Conservation (phyloP, 2,888 invertebrate genomes). For the Crioceris asparagi region DNA sequence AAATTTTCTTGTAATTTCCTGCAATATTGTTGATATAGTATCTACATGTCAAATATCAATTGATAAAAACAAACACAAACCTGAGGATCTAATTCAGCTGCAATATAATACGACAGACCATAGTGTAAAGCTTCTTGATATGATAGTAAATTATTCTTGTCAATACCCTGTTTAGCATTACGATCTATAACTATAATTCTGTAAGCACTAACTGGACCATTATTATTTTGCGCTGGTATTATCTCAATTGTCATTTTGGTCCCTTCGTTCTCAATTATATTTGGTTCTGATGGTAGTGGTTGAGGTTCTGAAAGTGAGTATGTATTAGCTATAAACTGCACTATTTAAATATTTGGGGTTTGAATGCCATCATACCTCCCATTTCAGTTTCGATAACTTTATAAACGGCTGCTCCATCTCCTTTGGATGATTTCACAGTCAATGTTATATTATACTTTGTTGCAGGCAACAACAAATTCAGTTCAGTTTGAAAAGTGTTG, state of each 20-base stretch:
- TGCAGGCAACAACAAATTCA: slow-evolving; percentile 60
- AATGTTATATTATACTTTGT: slow-evolving; percentile 66
- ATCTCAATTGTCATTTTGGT: slow-evolving; percentile 57
- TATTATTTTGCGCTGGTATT: slow-evolving; percentile 56
- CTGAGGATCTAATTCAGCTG: slow-evolving; percentile 65
- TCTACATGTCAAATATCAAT: too few relatives aligned
- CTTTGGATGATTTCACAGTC: slow-evolving; percentile 50
- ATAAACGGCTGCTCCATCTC: slow-evolving; percentile 47
- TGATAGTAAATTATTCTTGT: slow-evolving; percentile 49
- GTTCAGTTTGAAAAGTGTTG: slow-evolving; percentile 45
- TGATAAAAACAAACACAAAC: too few relatives aligned
- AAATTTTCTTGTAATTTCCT: slow-evolving; percentile 55
- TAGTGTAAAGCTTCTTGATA: slow-evolving; percentile 55
- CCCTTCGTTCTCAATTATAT: slow-evolving; percentile 49
- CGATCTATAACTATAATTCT: slow-evolving; percentile 63
- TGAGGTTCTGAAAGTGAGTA: slow-evolving; percentile 44
- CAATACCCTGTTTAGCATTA: slow-evolving; percentile 51
- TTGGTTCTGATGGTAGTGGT: slow-evolving; percentile 60
- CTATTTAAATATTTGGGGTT: too few relatives aligned
- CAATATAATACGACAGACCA: slow-evolving; percentile 68
- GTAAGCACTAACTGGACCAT: slow-evolving; percentile 69
- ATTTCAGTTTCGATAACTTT: slow-evolving; percentile 58
- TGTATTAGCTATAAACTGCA: too few relatives aligned
- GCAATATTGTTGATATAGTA: too few relatives aligned
- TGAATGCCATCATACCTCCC: slow-evolving; percentile 44